A percentile compares a stretch with the other conserved stretches of the same genome.
Conservation (phyloP, 2,113 vertebrate genomes). For the Megaleporinus macrocephalus region DNA sequence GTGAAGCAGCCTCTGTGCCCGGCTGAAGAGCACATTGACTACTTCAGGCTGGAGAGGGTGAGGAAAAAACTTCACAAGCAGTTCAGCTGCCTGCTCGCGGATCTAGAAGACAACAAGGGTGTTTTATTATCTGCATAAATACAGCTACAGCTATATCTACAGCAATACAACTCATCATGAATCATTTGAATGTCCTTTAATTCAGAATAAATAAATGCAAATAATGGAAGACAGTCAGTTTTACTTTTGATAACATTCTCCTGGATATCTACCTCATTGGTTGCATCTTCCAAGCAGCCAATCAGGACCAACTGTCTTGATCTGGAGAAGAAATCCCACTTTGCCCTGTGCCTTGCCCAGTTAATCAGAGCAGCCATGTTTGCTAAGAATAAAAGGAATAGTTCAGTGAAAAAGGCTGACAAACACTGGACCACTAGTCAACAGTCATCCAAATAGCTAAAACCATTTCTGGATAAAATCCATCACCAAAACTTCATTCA, state of each 20-base stretch:
- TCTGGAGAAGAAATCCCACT: constrained; percentile 85
- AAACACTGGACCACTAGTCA: too few species aligned
- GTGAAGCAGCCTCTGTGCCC: constrained; percentile 72
- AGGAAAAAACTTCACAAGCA: constrained; percentile 83
- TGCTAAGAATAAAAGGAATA: constrained; percentile 64
- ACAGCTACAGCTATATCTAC: too few species aligned
- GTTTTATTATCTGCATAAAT: neutral
- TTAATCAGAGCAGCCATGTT: constrained; percentile 80
- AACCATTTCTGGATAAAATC: too few species aligned
- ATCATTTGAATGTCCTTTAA: too few species aligned
- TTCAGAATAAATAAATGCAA: too few species aligned
- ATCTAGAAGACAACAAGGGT: constrained; percentile 73
- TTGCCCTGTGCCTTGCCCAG: constrained; percentile 71
- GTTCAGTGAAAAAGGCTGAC: too few species aligned
- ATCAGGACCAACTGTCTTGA: constrained; percentile 79
- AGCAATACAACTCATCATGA: too few species aligned
- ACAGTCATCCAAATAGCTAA: too few species aligned
- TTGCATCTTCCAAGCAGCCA: constrained; percentile 87
- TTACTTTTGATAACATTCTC: too few species aligned
- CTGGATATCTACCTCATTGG: constrained; percentile 83
- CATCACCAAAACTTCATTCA: too few species aligned
- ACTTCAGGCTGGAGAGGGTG: constrained; percentile 66
- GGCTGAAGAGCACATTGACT: constrained; percentile 65
- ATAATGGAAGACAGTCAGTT: too few species aligned
- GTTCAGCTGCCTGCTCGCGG: constrained; percentile 81